Evolutionary conservation across 2,113 vertebrate species (phyloP).

Genomic region (Xenus cinereus): DNA sequence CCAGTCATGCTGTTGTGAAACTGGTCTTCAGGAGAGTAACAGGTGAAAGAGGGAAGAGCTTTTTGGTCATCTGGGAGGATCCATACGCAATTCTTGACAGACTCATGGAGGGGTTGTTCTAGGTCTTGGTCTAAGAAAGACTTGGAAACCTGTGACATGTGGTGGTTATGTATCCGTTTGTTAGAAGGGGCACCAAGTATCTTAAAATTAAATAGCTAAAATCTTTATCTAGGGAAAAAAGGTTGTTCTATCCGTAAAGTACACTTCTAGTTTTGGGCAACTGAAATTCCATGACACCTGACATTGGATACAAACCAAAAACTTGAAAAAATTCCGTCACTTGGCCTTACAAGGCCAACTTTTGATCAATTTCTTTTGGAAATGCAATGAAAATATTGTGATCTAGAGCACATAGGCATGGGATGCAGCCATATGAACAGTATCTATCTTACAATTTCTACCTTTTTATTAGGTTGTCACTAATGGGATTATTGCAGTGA

Average conservation of each 20-base stretch:
- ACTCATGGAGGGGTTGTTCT: not conserved
- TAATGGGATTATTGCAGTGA: conserved; percentile 86
- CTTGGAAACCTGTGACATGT: not conserved
- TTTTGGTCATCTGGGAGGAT: not conserved
- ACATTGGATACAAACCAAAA: not conserved
- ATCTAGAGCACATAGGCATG: not conserved
- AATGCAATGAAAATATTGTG: not conserved
- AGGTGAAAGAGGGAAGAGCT: not conserved
- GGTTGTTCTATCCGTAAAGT: not conserved
- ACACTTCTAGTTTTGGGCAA: not conserved
- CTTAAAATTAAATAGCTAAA: not conserved
- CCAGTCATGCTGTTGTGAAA: not conserved
- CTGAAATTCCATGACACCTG: not conserved
- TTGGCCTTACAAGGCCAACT: not conserved
- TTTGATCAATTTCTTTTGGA: not conserved
- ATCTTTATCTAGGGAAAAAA: not conserved
- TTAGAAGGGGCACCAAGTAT: not conserved
- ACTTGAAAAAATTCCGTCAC: not conserved
- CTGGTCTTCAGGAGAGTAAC: not conserved
- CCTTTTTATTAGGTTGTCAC: conserved; percentile 81
- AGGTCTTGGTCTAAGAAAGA: not conserved
- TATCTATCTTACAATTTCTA: not conserved
- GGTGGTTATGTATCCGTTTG: not conserved
- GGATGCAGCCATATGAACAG: not conserved
- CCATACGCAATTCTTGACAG: not conserved